Conservation (phyloP, 1,140 invertebrate genomes). For the Lepidurus apus region DNA sequence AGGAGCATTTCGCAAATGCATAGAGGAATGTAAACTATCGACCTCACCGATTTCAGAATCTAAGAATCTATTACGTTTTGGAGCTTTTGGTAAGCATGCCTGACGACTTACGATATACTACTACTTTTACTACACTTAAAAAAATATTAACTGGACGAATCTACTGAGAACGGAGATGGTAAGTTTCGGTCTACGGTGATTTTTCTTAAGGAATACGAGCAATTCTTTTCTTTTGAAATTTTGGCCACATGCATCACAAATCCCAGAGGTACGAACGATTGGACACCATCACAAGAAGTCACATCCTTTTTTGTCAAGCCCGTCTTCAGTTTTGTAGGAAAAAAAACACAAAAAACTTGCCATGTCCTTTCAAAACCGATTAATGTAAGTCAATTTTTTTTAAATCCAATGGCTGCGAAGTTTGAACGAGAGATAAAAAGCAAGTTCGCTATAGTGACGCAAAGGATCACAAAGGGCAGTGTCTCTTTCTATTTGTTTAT, state of each 20-base stretch:
- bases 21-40: constrained; percentile 12
- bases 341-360: too few species aligned
- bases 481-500: neutral
- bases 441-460: neutral
- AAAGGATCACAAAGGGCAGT: constrained; percentile 5
- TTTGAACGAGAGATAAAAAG: too few species aligned
- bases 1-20: neutral
- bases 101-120: neutral
- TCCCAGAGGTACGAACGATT: constrained; percentile 14
- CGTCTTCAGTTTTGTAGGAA: neutral
- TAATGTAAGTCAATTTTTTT: too few species aligned
- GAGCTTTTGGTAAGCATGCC: neutral
- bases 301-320: neutral
- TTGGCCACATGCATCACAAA: constrained; percentile 15
- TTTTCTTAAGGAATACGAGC: neutral
- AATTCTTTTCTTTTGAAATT: neutral
- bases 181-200: neutral
- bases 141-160: neutral
- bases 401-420: too few species aligned
- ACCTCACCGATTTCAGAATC: neutral
- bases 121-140: neutral
- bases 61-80: neutral
- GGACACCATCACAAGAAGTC: constrained; percentile 1
- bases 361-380: too few species aligned
- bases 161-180: neutral